Conservation (phyloP, 1,140 invertebrate genomes). For the Pogonognathellus flavescens region DNA sequence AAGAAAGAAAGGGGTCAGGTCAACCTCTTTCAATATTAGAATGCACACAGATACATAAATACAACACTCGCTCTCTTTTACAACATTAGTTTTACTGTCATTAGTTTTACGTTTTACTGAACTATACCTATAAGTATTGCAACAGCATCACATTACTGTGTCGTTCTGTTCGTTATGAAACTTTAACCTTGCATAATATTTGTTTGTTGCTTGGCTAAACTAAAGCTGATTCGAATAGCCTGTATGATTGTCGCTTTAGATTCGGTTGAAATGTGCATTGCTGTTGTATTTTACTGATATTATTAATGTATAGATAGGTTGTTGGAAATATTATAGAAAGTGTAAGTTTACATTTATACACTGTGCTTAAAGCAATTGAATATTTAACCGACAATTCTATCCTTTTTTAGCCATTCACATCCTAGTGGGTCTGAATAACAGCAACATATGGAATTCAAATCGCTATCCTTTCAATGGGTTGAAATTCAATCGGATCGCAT, state of each 20-base stretch:
- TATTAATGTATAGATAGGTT: neutral
- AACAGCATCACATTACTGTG: neutral
- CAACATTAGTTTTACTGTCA: constrained; percentile 40
- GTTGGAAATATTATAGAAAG: too few relatives aligned
- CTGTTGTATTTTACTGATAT: neutral
- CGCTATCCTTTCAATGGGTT: constrained; percentile 25
- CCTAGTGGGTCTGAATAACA: constrained; percentile 23
- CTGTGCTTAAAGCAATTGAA: constrained; percentile 25
- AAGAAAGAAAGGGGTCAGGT: constrained; percentile 50
- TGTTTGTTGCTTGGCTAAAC: constrained; percentile 24
- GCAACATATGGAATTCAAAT: constrained; percentile 38
- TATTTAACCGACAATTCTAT: constrained; percentile 46
- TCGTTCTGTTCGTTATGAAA: neutral
- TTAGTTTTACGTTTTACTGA: neutral
- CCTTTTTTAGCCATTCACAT: constrained; percentile 45
- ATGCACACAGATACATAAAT: constrained; percentile 40
- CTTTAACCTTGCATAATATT: constrained; percentile 22
- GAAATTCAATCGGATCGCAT: constrained; percentile 27
- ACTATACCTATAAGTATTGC: too few relatives aligned
- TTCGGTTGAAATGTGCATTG: constrained; percentile 23
- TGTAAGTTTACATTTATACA: too few relatives aligned
- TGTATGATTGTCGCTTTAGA: constrained; percentile 17
- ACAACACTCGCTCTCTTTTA: neutral
- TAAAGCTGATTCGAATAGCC: constrained; percentile 38
- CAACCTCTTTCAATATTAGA: constrained; percentile 40